These are phyloP conservation scores for Zaprionus taronus DNA, from an alignment of 1,140 invertebrate species.

Conservation along the genomic window DNA sequence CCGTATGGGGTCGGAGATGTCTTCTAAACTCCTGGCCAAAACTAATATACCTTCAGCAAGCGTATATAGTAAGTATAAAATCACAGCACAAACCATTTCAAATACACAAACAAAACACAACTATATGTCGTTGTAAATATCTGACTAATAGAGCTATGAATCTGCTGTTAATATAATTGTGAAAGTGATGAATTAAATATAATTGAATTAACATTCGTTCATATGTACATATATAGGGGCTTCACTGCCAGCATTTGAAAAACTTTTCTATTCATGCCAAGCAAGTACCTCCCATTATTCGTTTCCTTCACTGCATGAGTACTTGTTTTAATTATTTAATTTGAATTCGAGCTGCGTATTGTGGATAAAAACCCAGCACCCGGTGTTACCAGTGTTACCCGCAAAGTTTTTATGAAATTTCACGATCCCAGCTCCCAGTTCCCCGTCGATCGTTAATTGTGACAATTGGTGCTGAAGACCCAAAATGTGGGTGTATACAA, in stretches of 20 bases:
- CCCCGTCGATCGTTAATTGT: constrained; percentile 54
- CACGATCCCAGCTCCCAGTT: constrained; percentile 34
- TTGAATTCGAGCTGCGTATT: constrained; percentile 50
- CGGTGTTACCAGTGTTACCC: constrained; percentile 28
- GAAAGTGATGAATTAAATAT: neutral
- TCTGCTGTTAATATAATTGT: neutral
- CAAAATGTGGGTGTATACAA: constrained; percentile 10
- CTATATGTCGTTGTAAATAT: neutral
- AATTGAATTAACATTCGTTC: neutral
- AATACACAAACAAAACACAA: too few species aligned
- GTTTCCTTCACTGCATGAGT: constrained; percentile 9
- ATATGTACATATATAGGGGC: constrained; percentile 22
- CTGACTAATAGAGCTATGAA: neutral
- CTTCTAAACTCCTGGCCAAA: too few species aligned
- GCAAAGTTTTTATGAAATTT: constrained; percentile 61
- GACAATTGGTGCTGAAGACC: constrained; percentile 60
- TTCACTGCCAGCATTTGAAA: constrained; percentile 14
- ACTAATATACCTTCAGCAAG: too few species aligned
- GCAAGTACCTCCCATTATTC: constrained; percentile 13
- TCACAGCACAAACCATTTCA: neutral
- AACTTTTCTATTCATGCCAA: constrained; percentile 10
- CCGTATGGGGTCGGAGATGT: too few species aligned
- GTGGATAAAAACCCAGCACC: constrained; percentile 4
- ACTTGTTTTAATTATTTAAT: constrained; percentile 55
- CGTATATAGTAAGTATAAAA: too few species aligned